These are phyloP conservation scores for Melipona quadrifasciata DNA, from an alignment of 1,140 invertebrate species.

Conservation along the genomic window DNA sequence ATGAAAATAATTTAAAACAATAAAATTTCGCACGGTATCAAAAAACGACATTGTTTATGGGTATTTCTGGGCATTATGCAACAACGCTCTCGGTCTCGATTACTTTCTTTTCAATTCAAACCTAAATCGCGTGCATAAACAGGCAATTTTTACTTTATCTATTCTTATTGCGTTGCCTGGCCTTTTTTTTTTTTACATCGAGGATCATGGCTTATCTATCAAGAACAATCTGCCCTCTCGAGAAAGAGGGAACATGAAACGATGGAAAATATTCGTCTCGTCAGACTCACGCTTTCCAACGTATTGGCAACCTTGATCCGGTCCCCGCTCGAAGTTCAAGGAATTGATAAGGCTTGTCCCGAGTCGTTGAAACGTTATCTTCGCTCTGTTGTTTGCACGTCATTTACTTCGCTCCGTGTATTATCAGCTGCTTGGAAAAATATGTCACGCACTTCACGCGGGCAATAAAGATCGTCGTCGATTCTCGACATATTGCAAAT, in stretches of 20 bases:
- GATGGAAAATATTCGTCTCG: neutral
- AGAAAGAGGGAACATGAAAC: neutral
- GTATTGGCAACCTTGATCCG: neutral
- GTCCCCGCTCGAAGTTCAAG: neutral
- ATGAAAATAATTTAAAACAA: too few species aligned
- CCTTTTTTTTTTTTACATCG: too few species aligned
- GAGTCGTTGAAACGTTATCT: conserved; percentile 12
- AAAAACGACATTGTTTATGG: too few species aligned
- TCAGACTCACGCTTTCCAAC: neutral
- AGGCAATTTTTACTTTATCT: too few species aligned
- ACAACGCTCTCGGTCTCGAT: too few species aligned
- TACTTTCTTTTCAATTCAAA: too few species aligned
- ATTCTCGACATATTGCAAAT: neutral
- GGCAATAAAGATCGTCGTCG: neutral
- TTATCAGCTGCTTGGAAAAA: conserved; percentile 13
- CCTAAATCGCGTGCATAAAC: too few species aligned
- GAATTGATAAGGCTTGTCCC: conserved; percentile 23
- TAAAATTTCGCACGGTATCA: too few species aligned
- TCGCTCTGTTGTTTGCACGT: neutral
- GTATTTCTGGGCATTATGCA: too few species aligned
- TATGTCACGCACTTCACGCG: neutral
- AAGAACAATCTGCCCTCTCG: neutral
- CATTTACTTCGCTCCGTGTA: neutral
- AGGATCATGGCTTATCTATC: neutral
- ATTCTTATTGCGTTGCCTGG: too few species aligned